Base-by-base conservation (phyloP, 2,888 invertebrate species). In the Calliopum simillimum region DNA sequence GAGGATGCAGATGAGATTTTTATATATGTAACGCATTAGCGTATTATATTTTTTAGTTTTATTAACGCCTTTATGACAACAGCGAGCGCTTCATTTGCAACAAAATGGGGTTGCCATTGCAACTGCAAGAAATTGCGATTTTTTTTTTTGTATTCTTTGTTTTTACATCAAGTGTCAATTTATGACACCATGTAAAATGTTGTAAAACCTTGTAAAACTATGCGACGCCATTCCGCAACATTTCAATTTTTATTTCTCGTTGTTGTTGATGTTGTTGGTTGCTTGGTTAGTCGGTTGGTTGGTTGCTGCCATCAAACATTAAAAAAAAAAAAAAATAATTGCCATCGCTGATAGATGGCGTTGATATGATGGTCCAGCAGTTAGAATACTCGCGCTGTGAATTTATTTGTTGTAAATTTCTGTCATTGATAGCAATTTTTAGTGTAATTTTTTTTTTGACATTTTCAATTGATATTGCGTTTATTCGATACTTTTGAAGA, bases 311-410 rank as follows among this genome's bases (percentile, higher is more conserved):
- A 70, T 74, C 71, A 74, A 71, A 73, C 70, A 71, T 64, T 70
- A 69, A 47, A 74, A 33, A 33, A 33, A 73, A 69, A 47, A 74
- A 33, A 33, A 33, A 73, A 75, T 75, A 75, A 74, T 75, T 75
- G 77, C 71, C 65, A 16, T 47, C 69, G 73, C 73, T 79, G 79
- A 82, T 82, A 78, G 81, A 82, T 81, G 79, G 71, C 53, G 49
- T 71, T 73, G 58, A 43, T 33, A 33, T 46, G 67, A 55, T 69
- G 72, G 67, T 69, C 53, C 64, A 71, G 71, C 69, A 71, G 71
- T 68, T 63, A 51, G 21, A 16, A 41, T 12, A n/a, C 58, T 43
- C 67, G 71, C 68, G 71, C 69, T 74, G 63, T 43, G 64, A 55
- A 73, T 75, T 73, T 74, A 72, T 75, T 68, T 68, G 53, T 43